Conservation (phyloP, 2,888 invertebrate species). For the Orthonevra nobilis region DNA sequence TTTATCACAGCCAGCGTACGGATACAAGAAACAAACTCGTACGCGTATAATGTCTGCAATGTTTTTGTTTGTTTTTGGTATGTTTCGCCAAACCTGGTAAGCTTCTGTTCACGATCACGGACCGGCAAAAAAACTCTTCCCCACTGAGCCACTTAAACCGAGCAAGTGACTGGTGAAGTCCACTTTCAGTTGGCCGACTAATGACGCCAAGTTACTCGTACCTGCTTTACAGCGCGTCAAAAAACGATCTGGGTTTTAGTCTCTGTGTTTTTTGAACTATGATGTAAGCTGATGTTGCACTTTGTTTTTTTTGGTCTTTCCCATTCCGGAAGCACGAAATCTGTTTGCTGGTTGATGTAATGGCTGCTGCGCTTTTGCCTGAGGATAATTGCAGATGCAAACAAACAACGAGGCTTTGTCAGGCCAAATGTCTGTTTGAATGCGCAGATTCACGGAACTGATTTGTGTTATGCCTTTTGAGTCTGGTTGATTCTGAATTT, state of each 20-base stretch:
- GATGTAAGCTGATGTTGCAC: slow-evolving; percentile 34
- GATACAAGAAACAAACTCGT: slow-evolving; percentile 7
- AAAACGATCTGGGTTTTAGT: not conserved
- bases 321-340: slow-evolving; percentile 63
- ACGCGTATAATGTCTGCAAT: no score
- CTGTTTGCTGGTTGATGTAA: slow-evolving; percentile 28
- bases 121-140: slow-evolving; percentile 41
- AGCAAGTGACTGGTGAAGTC: slow-evolving; percentile 7
- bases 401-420: slow-evolving; percentile 1
- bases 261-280: slow-evolving; percentile 29
- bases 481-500: not conserved
- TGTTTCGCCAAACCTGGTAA: slow-evolving; percentile 3
- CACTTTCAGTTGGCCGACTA: slow-evolving; percentile 29
- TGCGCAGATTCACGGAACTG: slow-evolving; percentile 31
- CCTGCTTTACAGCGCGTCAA: slow-evolving; percentile 14
- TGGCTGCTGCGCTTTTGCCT: not conserved
- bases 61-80: not conserved
- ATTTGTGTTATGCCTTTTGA: slow-evolving; percentile 3
- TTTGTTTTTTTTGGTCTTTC: slow-evolving; percentile 4
- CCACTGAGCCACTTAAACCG: slow-evolving; percentile 37
- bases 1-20: slow-evolving; percentile 36
- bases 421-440: not conserved
- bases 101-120: slow-evolving; percentile 26
- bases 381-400: slow-evolving; percentile 2
- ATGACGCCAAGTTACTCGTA: slow-evolving; percentile 10